These are phyloP conservation scores for Volucella inanis DNA, from an alignment of 2,888 invertebrate species.

Conservation along the genomic window DNA sequence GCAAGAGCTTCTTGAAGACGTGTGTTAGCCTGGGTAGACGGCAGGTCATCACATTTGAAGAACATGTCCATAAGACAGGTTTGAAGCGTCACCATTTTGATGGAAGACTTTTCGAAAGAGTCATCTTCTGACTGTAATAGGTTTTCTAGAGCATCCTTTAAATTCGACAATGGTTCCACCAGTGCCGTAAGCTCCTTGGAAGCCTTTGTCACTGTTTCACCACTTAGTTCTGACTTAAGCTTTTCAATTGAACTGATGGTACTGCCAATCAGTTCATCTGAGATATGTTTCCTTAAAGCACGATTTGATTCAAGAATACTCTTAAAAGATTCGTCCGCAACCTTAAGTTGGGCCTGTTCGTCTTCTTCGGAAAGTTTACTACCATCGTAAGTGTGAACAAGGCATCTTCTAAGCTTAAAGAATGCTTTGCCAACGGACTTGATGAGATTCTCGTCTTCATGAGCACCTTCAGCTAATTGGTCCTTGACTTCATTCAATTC, in stretches of 20 bases:
- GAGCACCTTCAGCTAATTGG: slow-evolving; percentile 18
- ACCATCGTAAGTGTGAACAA: slow-evolving; percentile 81
- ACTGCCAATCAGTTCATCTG: slow-evolving; percentile 45
- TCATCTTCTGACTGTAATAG: slow-evolving; percentile 38
- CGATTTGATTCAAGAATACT: slow-evolving; percentile 52
- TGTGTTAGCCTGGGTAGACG: slow-evolving; percentile 3
- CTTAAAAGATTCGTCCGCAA: slow-evolving; percentile 76
- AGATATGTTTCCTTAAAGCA: slow-evolving; percentile 40
- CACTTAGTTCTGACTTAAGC: slow-evolving; percentile 56
- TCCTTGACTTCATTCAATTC: slow-evolving; percentile 52
- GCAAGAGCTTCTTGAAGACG: slow-evolving; percentile 30
- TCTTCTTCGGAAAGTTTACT: slow-evolving; percentile 68
- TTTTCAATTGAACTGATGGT: slow-evolving; percentile 49
- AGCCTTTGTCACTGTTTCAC: slow-evolving; percentile 78
- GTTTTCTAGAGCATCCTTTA: slow-evolving; percentile 35
- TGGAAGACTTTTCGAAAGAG: slow-evolving; percentile 77
- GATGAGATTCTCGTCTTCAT: slow-evolving; percentile 42
- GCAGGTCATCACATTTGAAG: slow-evolving; percentile 78
- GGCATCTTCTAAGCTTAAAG: slow-evolving; percentile 79
- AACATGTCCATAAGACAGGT: slow-evolving; percentile 80
- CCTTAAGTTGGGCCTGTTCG: slow-evolving; percentile 27
- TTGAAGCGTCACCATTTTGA: slow-evolving; percentile 79
- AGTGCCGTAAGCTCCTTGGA: slow-evolving; percentile 73
- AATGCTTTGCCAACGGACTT: slow-evolving; percentile 76
- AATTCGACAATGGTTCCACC: slow-evolving; percentile 54